Base-by-base conservation (phyloP, 2,797 vertebrate species). In the Hemibagrus guttatus region DNA sequence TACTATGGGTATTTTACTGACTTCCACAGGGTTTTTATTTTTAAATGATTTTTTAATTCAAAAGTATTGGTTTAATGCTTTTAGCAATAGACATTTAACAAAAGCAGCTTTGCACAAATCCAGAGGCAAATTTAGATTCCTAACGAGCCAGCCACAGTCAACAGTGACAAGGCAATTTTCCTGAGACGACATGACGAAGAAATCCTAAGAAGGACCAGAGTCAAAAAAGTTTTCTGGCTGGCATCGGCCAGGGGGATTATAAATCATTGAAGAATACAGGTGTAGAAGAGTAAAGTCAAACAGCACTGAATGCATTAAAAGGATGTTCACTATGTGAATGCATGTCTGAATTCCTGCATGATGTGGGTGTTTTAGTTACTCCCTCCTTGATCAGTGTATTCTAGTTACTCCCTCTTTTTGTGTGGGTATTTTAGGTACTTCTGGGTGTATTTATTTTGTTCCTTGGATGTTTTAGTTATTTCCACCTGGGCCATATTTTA, bases 371-470 rank as follows among this genome's bases (percentile, higher is more conserved):
- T 80, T 39, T 13, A 39, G 21, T 80, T 78, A 31, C 54, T 39
- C 71, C 19, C 12, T 49, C 42, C 5, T n/a, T 49, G 12, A 1
- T 52, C 26, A 16, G 23, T 12, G n/a, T 75, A 7, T 79, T 79
- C 58, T 23, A 58, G 31, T 59, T 39, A 59, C 49, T n/a, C 42
- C 6, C 13, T 14, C 14, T 9, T 52, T 31, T 78, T 1, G 1
- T 78, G n/a, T 21, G n/a, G 75, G 52, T 58, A 56, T 78, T 58
- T 78, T 21, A 58, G n/a, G 31, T 61, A 61, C 35, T 61, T 81
- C 78, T 63, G 58, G 7, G 21, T 46, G 39, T 58, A 58, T 16
- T 42, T 42, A 7, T 61, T 81, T 42, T 78, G 56, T 78, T 6
- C 28, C 14, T 35, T 56, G 28, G 4, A 17, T 42, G 39, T 26